Evolutionary conservation across 2,113 vertebrate genomes (phyloP).

Genomic region (Sinocyclocheilus grahami): DNA sequence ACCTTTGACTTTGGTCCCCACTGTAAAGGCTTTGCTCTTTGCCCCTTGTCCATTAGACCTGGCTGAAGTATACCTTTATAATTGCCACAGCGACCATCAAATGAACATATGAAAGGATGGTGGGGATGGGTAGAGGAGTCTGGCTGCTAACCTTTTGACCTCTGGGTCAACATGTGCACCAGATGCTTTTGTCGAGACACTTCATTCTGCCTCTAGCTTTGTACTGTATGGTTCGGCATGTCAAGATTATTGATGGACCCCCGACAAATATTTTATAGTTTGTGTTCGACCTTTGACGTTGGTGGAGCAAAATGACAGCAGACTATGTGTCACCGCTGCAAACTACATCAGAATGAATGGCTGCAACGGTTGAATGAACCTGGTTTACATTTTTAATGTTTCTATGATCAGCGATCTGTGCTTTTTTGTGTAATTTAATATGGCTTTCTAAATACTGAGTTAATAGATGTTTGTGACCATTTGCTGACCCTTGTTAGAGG

Average conservation of each 20-base stretch:
- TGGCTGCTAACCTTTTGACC: conserved; percentile 77
- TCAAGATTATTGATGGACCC: conserved; percentile 76
- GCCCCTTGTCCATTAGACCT: conserved; percentile 77
- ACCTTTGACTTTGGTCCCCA: conserved; percentile 77
- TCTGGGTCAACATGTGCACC: conserved; percentile 66
- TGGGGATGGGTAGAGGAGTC: conserved; percentile 62
- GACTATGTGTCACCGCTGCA: conserved; percentile 14
- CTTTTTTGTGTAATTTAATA: neutral
- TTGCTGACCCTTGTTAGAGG: conserved; percentile 1
- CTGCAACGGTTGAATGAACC: conserved; percentile 59
- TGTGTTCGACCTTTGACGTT: conserved; percentile 76
- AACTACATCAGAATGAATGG: conserved; percentile 64
- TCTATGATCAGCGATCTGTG: conserved; percentile 23
- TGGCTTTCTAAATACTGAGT: neutral
- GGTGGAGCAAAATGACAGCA: conserved; percentile 42
- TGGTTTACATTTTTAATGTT: neutral
- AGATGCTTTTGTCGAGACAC: conserved; percentile 62
- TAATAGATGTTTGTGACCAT: neutral
- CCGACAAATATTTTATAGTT: conserved; percentile 76
- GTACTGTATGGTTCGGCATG: conserved; percentile 78
- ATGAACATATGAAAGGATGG: conserved; percentile 71
- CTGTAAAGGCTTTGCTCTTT: conserved; percentile 78
- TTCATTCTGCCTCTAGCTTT: conserved; percentile 62
- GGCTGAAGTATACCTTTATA: conserved; percentile 81
- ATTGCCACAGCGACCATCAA: conserved; percentile 75